Evolutionary conservation across 2,888 invertebrate genomes (phyloP), one percentile per base, ranked within the genome.

Genomic region (Eristalinus sepulchralis): DNA sequence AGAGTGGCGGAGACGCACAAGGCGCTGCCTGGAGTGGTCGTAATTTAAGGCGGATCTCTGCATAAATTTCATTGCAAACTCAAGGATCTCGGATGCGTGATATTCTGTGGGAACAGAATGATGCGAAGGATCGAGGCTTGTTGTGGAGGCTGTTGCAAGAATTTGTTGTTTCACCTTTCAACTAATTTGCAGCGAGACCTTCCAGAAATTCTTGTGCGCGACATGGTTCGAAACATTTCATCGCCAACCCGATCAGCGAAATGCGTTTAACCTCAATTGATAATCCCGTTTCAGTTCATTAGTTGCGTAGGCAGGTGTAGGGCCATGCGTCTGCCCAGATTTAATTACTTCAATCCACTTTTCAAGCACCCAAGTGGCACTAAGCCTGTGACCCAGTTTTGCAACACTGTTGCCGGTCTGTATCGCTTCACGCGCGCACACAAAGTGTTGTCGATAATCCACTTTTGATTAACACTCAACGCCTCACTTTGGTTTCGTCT

Each of bases 21-120:
- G 34, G 20, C 22, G 13, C 47, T 11, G 17, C 13, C n/a, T 33
- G 33, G 17, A 68, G 33, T 68, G 68, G 66, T 57, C 70, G 67
- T 63, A 76, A 76, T 84, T 84, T 71, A 71, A 75, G 76, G 36
- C 34, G 36, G 59, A 11, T 39, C 81, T 81, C 72, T 76, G 76
- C 76, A 76, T 81, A 84, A 71, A 84, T 80, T 27, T 71, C 39
- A 17, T 17, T 47, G 47, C 47, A 17, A 47, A 17, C n/a, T n/a
- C 6, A 47, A 47, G 47, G 47, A 47, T 17, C 0, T 6, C n/a
- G 8, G 17, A 17, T 47, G 47, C 47, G 17, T 47, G 47, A 17
- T 27, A 27, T 17, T 47, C 47, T 47, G 47, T 47, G 47, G 47
- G 47, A 47, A 47, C 47, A n/a, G 47, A 47, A 47, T n/a, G n/a